These are phyloP conservation scores for Thunnus maccoyii DNA, from an alignment of 2,113 vertebrate genomes.

Conservation along the genomic window DNA sequence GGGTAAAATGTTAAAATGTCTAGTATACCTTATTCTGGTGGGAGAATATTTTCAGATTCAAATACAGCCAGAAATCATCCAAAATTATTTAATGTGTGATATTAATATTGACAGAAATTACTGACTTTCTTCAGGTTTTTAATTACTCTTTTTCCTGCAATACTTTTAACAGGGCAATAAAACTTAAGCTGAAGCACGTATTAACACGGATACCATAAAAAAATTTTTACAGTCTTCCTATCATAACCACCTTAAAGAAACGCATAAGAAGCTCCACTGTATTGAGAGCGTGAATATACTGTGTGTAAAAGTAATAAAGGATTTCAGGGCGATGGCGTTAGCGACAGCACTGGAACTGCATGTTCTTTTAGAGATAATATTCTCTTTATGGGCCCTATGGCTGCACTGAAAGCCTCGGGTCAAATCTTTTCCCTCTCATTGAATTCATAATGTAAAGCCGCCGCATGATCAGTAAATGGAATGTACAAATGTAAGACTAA, in stretches of 20 bases:
- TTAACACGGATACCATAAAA: conserved; percentile 22
- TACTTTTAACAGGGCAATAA: conserved; percentile 8
- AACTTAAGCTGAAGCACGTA: neutral
- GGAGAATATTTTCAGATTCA: neutral
- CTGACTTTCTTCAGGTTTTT: neutral
- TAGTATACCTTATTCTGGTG: neutral
- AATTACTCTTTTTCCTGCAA: conserved; percentile 1
- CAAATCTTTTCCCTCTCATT: conserved; percentile 43
- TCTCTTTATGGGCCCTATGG: conserved; percentile 24
- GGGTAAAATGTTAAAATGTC: no score
- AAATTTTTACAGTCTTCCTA: conserved; percentile 9
- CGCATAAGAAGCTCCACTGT: neutral
- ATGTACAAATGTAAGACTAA: conserved; percentile 70
- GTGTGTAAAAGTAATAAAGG: conserved; percentile 6
- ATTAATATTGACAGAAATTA: neutral
- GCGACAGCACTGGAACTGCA: conserved; percentile 5
- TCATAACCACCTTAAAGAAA: conserved; percentile 1
- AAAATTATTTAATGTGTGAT: neutral
- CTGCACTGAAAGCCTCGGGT: conserved; percentile 41
- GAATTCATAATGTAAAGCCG: conserved; percentile 52
- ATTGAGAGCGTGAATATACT: neutral
- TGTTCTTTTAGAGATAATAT: conserved; percentile 32
- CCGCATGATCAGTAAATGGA: conserved; percentile 52
- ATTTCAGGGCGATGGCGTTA: neutral
- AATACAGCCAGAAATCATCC: neutral